phyloP scores from a whole-genome alignment of 2,888 invertebrate species.

The Oscheius sp. region DNA sequence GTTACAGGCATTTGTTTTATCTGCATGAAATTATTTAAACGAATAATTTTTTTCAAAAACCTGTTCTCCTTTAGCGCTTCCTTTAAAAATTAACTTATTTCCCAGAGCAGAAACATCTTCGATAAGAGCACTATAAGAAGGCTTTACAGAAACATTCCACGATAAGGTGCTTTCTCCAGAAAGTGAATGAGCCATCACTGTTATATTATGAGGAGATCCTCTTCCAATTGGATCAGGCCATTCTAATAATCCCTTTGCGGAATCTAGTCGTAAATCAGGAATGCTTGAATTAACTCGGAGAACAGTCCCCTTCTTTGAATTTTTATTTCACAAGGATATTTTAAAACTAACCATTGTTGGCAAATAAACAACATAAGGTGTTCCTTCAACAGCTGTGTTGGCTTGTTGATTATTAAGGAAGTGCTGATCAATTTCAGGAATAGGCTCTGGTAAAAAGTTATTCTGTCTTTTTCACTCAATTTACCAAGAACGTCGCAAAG shows the following conservation, averaged over 20 bases:
- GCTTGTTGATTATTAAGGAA: constrained; percentile 49
- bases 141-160: constrained; percentile 47
- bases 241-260: constrained; percentile 42
- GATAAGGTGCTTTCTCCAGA: constrained; percentile 37
- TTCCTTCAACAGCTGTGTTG: constrained; percentile 52
- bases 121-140: constrained; percentile 40
- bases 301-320: constrained; percentile 19
- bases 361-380: constrained; percentile 53
- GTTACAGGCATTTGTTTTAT: constrained; percentile 29
- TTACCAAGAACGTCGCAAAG: constrained; percentile 43
- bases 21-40: not conserved
- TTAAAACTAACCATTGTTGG: constrained; percentile 41
- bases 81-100: constrained; percentile 35
- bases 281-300: constrained; percentile 50
- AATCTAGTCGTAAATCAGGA: constrained; percentile 44
- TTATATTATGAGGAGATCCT: constrained; percentile 45
- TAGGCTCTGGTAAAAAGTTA: constrained; percentile 28
- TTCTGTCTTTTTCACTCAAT: not conserved
- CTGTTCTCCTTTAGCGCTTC: constrained; percentile 31
- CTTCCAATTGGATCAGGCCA: constrained; percentile 58
- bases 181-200: constrained; percentile 45
- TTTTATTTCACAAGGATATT: not conserved
- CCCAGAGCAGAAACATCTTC: constrained; percentile 36
- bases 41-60: not conserved
- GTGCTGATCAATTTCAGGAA: constrained; percentile 40